Conservation (phyloP, 2,888 invertebrate genomes). For the Drosophila leonis region DNA sequence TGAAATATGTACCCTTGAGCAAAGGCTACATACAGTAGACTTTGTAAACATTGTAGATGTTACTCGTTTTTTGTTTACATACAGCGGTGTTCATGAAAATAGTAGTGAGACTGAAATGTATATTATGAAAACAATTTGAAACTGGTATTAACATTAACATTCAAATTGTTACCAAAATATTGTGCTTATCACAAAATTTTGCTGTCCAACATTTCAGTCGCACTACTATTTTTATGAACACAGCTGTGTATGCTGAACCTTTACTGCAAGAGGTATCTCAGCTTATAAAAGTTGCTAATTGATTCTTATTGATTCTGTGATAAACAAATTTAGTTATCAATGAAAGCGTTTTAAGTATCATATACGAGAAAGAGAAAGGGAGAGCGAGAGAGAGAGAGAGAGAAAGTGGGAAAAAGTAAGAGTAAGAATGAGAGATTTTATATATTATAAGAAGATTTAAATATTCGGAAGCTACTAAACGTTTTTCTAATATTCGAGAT, state of each 20-base stretch:
- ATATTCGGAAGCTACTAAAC: not conserved
- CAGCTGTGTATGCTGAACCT: no score
- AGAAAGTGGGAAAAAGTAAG: not conserved
- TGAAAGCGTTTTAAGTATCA: not conserved
- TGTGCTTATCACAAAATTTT: no score
- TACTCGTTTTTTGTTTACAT: not conserved
- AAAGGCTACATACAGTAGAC: not conserved
- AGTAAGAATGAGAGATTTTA: not conserved
- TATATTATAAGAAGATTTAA: not conserved
- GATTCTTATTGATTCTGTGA: not conserved
- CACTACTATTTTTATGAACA: no score
- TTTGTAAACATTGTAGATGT: not conserved
- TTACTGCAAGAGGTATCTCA: not conserved
- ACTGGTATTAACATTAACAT: no score
- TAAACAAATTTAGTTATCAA: not conserved
- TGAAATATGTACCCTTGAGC: not conserved
- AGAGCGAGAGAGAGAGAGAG: no score
- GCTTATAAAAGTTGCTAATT: slow-evolving; percentile 1
- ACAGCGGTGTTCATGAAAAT: no score
- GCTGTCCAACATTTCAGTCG: no score
- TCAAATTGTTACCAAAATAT: no score
- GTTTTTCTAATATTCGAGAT: not conserved
- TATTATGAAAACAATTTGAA: no score
- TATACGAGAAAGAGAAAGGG: not conserved
- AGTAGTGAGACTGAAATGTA: no score